Evolutionary conservation across 2,113 vertebrate genomes (phyloP).

Genomic region (Myocastor coypus): DNA sequence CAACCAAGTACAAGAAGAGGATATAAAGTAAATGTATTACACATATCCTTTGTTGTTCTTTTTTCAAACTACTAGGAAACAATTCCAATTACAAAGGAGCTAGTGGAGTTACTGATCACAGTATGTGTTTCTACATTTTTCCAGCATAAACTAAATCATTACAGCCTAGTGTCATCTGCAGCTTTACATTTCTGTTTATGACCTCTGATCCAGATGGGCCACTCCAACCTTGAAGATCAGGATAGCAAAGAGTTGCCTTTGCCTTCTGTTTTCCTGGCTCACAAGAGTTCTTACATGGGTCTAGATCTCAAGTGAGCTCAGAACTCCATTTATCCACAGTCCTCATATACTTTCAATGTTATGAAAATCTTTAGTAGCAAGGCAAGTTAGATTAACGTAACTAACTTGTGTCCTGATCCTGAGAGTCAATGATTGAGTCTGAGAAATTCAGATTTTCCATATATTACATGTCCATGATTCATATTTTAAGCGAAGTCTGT

Average conservation of each 20-base stretch:
- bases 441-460: not conserved
- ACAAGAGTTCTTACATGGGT: not conserved
- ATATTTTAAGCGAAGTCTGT: conserved; percentile 22
- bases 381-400: not conserved
- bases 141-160: conserved; percentile 45
- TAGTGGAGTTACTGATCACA: conserved; percentile 20
- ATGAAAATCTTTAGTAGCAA: not conserved
- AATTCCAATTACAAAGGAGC: not conserved
- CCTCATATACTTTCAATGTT: not conserved
- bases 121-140: not conserved
- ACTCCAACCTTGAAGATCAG: not conserved
- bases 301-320: not conserved
- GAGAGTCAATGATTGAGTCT: not conserved
- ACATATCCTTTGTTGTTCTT: not conserved
- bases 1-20: not conserved
- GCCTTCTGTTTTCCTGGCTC: conserved; percentile 11
- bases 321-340: not conserved
- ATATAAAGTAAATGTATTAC: not conserved
- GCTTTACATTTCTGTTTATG: not conserved
- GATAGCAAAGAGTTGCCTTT: not conserved
- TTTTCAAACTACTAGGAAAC: conserved; percentile 21
- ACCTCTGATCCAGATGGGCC: conserved; percentile 42
- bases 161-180: not conserved
- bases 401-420: not conserved
- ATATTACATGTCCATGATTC: not conserved